Evolutionary conservation across 2,888 invertebrate genomes (phyloP), one percentile per base, ranked within the genome.

Genomic region (Trisateles emortualis): DNA sequence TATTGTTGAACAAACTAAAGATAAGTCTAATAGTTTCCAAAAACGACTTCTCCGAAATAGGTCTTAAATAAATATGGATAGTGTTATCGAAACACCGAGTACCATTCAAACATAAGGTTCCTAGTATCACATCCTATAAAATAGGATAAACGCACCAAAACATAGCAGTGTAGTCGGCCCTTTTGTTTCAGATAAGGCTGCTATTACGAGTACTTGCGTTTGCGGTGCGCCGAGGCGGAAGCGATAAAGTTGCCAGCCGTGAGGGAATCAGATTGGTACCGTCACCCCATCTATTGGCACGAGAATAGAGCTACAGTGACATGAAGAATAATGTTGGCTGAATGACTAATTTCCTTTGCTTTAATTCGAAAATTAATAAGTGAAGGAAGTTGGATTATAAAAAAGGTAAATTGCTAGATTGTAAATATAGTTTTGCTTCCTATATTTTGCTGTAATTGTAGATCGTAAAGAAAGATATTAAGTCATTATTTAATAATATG

Each of bases 201-300:
- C 74, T 81, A 83, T 84, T 81, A 71, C n/a, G n/a, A n/a, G n/a
- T n/a, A n/a, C 69, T 64, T 56, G 78, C 54, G 64, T 69, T 68
- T 43, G 61, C 58, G 59, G 64, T 74, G 57, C 65, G 56, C 64
- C 60, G 53, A 84, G 82, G 83, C 86, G 89, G 87, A 88, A 88
- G 81, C 79, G 83, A 85, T 84, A 85, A 85, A 82, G 74, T 80
- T 76, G 77, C 79, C 77, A 78, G 83, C 83, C 84, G 80, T 78
- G 82, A 88, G 84, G 83, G 84, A 80, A 89, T 89, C 87, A 86
- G 87, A 89, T 90, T 84, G 80, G 78, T 81, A 76, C 74, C 78
- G 81, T 84, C 83, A 80, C 79, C 79, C 70, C 65, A 65, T 72
- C 74, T 82, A 86, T 82, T 84, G 83, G 80, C 80, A 77, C 51